Conservation (phyloP, 2,797 vertebrate genomes). For the Bucorvus abyssinicus region DNA sequence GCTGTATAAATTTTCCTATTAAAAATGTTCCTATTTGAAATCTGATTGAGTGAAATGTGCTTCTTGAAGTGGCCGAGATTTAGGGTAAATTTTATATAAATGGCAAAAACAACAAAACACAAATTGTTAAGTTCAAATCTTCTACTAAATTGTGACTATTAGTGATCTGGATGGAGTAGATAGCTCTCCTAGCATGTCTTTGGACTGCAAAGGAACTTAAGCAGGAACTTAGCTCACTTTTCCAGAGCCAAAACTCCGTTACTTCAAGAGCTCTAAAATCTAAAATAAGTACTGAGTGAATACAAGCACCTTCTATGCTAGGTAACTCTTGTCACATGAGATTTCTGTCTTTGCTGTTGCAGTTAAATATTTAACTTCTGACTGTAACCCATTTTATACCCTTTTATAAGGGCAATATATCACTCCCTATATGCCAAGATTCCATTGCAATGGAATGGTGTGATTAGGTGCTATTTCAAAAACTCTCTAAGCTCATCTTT, state of each 20-base stretch:
- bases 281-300: background rate
- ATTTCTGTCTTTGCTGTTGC: background rate
- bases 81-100: background rate
- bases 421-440: background rate
- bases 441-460: background rate
- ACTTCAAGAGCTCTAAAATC: background rate
- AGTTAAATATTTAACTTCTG: background rate
- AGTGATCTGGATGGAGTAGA: background rate
- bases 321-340: background rate
- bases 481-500: background rate
- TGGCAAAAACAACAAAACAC: background rate
- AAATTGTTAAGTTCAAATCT: background rate
- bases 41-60: background rate
- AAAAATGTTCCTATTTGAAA: background rate
- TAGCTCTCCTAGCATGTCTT: background rate
- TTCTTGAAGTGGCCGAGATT: background rate
- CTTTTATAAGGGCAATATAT: background rate
- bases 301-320: background rate
- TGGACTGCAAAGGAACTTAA: background rate
- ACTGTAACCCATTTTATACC: background rate
- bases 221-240: background rate
- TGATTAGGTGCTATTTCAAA: background rate
- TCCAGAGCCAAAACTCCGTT: background rate
- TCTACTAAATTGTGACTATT: background rate
- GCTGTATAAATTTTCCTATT: background rate